A percentile compares a stretch with the other conserved stretches of the same genome.
Conservation (phyloP, 2,888 invertebrate genomes). For the Pammene fasciana region DNA sequence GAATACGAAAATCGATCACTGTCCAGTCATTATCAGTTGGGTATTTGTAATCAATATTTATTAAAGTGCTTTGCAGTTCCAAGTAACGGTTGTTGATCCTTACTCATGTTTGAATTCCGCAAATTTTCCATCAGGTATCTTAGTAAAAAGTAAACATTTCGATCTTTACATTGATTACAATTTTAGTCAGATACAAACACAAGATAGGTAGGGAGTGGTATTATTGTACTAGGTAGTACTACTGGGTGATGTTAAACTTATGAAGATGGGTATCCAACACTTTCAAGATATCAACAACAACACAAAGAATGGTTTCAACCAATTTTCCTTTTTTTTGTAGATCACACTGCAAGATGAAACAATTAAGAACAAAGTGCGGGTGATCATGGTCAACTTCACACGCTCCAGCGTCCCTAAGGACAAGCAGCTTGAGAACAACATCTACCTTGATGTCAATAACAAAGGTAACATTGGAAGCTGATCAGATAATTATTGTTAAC, state of each 20-base stretch:
- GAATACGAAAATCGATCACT: not conserved
- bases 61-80: conserved; percentile 1
- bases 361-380: conserved; percentile 79
- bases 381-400: conserved; percentile 77
- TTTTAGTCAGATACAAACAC: too few species aligned
- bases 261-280: not conserved
- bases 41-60: not conserved
- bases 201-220: too few species aligned
- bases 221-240: too few species aligned
- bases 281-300: too few species aligned
- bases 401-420: conserved; percentile 61
- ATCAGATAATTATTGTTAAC: not conserved
- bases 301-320: not conserved
- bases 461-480: conserved; percentile 58
- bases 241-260: too few species aligned
- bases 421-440: conserved; percentile 70
- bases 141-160: not conserved
- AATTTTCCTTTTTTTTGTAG: conserved; percentile 58
- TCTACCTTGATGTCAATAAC: conserved; percentile 72
- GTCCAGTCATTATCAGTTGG: conserved; percentile 3
- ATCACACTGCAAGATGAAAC: conserved; percentile 80
- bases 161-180: too few species aligned
- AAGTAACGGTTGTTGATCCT: conserved; percentile 9
- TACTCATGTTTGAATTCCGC: not conserved
- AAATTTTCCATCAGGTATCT: not conserved